Percentiles rank a stretch among this genome's conserved stretches.
Conservation (phyloP, 2,797 vertebrate species). For the Enteromius fasciolatus region DNA sequence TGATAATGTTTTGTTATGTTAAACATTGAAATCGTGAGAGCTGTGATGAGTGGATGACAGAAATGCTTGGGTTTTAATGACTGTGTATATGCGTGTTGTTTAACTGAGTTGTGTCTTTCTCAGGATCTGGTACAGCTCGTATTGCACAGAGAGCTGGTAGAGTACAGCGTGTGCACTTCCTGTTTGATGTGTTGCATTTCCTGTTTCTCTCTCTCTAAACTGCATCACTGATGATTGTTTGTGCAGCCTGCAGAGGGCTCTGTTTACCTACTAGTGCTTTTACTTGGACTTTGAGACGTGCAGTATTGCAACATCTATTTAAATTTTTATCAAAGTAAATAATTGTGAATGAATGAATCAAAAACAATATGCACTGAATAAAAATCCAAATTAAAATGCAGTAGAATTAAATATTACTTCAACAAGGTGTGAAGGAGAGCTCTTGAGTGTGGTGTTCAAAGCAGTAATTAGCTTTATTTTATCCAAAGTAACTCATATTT, state of each 20-base stretch:
- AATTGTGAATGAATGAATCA: too few relatives aligned
- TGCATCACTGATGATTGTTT: conserved; percentile 68
- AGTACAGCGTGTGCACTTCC: conserved; percentile 69
- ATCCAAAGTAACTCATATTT: neutral
- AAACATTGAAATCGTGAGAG: neutral
- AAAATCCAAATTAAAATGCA: neutral
- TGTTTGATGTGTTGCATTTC: conserved; percentile 41
- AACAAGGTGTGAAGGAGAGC: neutral
- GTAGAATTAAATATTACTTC: neutral
- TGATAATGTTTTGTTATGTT: neutral
- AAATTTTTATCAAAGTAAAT: too few relatives aligned
- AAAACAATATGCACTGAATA: neutral
- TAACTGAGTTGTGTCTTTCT: conserved; percentile 75
- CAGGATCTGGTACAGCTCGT: conserved; percentile 84
- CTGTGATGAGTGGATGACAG: neutral
- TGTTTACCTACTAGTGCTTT: conserved; percentile 12
- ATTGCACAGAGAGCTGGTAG: conserved; percentile 84
- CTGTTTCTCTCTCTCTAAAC: conserved; percentile 57
- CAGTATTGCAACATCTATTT: neutral
- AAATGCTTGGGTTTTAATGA: conserved; percentile 36
- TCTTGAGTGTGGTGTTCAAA: neutral
- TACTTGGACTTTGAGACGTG: neutral
- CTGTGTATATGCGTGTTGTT: conserved; percentile 26
- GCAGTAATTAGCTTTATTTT: neutral
- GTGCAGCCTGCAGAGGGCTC: conserved; percentile 60